Evolutionary conservation across 1,140 invertebrate genomes (phyloP).

Genomic region (Drosophila virilis): DNA sequence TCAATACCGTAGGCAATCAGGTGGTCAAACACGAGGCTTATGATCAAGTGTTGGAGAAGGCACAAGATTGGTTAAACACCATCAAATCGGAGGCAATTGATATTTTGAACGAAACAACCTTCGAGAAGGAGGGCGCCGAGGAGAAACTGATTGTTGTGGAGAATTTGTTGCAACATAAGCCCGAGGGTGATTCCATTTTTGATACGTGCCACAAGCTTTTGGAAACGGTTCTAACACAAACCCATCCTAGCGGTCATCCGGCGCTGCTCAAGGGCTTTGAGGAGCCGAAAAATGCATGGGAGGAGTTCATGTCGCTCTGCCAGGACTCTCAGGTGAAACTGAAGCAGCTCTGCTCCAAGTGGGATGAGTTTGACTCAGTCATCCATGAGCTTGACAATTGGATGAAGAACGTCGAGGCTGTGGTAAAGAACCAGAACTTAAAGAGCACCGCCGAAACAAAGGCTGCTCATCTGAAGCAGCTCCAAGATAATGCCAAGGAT

Average conservation of each 20-base stretch:
- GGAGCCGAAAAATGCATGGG: slow-evolving; percentile 90
- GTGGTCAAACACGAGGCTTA: slow-evolving; percentile 93
- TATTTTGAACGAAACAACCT: slow-evolving; percentile 89
- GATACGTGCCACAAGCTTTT: slow-evolving; percentile 89
- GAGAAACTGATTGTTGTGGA: slow-evolving; percentile 90
- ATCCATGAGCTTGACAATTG: slow-evolving; percentile 92
- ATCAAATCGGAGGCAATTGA: slow-evolving; percentile 90
- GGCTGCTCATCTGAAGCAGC: slow-evolving; percentile 90
- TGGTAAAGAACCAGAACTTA: slow-evolving; percentile 95
- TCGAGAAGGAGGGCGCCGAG: slow-evolving; percentile 91
- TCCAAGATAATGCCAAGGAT: slow-evolving; percentile 90
- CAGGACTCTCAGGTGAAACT: slow-evolving; percentile 88
- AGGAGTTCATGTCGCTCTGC: slow-evolving; percentile 90
- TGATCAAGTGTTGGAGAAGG: slow-evolving; percentile 90
- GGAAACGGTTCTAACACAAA: slow-evolving; percentile 90
- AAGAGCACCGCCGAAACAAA: slow-evolving; percentile 94
- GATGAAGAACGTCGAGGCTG: slow-evolving; percentile 93
- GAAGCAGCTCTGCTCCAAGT: slow-evolving; percentile 89
- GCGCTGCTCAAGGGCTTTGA: slow-evolving; percentile 90
- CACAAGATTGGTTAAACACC: slow-evolving; percentile 88
- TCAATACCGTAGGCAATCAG: slow-evolving; percentile 88
- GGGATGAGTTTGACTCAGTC: slow-evolving; percentile 91
- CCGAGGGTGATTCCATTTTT: slow-evolving; percentile 90
- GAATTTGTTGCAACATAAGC: slow-evolving; percentile 89
- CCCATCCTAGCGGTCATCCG: slow-evolving; percentile 91